Evolutionary conservation across 1,140 invertebrate species (phyloP).

Genomic region (Neodiprion virginianus): DNA sequence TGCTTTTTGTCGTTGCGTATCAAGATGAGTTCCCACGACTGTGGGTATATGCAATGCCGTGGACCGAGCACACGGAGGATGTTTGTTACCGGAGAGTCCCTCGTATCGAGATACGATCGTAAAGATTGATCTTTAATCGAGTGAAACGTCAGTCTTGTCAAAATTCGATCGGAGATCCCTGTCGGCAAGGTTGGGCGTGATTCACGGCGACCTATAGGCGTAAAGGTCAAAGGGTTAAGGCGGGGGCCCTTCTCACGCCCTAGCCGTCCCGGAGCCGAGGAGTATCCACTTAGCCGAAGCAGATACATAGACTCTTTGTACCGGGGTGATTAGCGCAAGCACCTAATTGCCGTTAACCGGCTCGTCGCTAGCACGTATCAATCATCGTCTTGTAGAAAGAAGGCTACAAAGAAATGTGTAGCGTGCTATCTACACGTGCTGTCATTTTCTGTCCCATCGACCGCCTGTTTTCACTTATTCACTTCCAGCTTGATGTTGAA

Average conservation of each 20-base stretch:
- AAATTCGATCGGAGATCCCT: conserved; percentile 54
- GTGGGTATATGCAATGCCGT: background rate
- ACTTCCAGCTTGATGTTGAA: too few relatives aligned
- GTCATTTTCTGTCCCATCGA: too few relatives aligned
- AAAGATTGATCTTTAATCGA: conserved; percentile 33
- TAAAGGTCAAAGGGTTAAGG: conserved; percentile 36
- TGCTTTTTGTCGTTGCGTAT: background rate
- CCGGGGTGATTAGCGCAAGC: conserved; percentile 57
- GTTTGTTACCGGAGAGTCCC: background rate
- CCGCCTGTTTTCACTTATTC: too few relatives aligned
- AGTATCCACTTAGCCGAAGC: conserved; percentile 54
- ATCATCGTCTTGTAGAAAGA: conserved; percentile 39
- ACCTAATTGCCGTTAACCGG: conserved; percentile 58
- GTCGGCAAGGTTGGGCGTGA: conserved; percentile 3
- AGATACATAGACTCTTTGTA: conserved; percentile 41
- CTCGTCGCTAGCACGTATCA: conserved; percentile 52
- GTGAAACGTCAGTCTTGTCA: conserved; percentile 58
- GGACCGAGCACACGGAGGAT: background rate
- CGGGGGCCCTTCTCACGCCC: conserved; percentile 62
- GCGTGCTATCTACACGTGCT: too few relatives aligned
- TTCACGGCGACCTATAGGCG: conserved; percentile 10
- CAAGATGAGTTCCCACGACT: background rate
- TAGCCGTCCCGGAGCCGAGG: conserved; percentile 49
- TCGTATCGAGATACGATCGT: background rate
- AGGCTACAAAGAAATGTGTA: background rate